Conservation (phyloP, 2,797 vertebrate species). For the Melanotaenia maccullochi region DNA sequence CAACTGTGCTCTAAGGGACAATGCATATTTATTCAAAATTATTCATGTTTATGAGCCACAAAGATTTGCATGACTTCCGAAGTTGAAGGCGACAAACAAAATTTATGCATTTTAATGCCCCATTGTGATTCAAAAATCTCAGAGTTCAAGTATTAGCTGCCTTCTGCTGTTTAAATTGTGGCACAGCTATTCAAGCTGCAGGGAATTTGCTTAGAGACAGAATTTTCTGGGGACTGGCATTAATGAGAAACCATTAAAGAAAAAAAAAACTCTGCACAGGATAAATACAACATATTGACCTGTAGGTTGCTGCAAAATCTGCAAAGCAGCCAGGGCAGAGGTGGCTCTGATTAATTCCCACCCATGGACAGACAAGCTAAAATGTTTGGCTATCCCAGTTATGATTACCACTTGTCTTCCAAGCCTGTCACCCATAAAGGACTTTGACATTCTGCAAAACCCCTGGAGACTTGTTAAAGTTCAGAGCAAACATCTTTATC, state of each 20-base stretch:
- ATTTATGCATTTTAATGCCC: conserved; percentile 67
- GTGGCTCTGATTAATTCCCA: background rate
- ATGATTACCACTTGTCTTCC: background rate
- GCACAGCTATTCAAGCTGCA: conserved; percentile 36
- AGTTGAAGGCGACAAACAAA: conserved; percentile 55
- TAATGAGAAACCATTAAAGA: conserved; percentile 36
- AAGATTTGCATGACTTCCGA: conserved; percentile 60
- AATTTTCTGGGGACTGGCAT: conserved; percentile 34
- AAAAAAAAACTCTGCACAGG: conserved; percentile 18
- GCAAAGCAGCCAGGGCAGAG: conserved; percentile 10
- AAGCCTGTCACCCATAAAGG: background rate
- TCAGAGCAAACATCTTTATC: background rate
- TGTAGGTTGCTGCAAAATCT: conserved; percentile 8
- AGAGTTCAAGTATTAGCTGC: conserved; percentile 51
- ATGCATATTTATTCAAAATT: conserved; percentile 76
- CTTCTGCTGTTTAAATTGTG: conserved; percentile 61
- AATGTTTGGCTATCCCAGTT: background rate
- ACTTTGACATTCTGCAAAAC: background rate
- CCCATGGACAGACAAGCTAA: background rate
- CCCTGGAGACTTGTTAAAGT: background rate
- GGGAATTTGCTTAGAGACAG: conserved; percentile 40
- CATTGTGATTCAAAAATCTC: conserved; percentile 59
- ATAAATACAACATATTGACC: conserved; percentile 5
- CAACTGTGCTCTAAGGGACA: conserved; percentile 62
- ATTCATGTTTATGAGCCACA: conserved; percentile 70